Base-by-base conservation (phyloP, 1,140 invertebrate species). In the Capitella teleta region DNA sequence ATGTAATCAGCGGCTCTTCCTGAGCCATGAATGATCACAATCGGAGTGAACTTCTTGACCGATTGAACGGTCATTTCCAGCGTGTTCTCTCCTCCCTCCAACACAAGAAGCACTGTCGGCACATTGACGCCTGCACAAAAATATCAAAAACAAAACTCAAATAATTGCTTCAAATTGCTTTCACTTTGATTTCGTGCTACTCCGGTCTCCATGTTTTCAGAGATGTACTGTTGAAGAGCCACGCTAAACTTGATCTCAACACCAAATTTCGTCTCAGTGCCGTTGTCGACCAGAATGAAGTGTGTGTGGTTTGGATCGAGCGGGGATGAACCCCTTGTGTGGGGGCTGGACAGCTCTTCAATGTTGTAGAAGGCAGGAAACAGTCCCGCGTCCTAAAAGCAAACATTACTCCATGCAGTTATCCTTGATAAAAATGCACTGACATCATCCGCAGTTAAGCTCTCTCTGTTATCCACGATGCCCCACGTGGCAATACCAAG, bases 261-360 rank as follows among this genome's bases (percentile, higher is more conserved):
- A 3, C 71, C 71, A 56, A 63, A 73, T 26, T 56, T 58, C n/a
- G 58, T 53, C n/a, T 65, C 60, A 2, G 61, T 61, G 0, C 73
- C 72, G 57, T 75, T 61, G 53, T 75, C 73, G 1, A 74, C 64
- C 16, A 75, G 53, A 8, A 75, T 56, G 52, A 74, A 75, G 56
- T 75, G 73, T 1, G 73, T 72, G 56, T 75, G 72, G 54, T 74
- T 68, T 14, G 62, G 66, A 57, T 74, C 70, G 5, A 75, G 52
- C 10, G 64, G 59, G 0, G 62, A 52, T 16, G 49, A 43, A 1
- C 53, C 26, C 23, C 53, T 30, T 24, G 24, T 16, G 10, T 25
- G 43, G 23, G 8, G n/a, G 18, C 49, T 49, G 3, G 43, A 28
- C 16, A 60, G 45, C 37, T 56, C 52, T 46, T 61, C 42, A 28